A percentile compares a stretch with the other conserved stretches of the same genome.
These are phyloP conservation scores for Pungitius pungitius DNA, from an alignment of 2,113 vertebrate species.

Conservation along the genomic window DNA sequence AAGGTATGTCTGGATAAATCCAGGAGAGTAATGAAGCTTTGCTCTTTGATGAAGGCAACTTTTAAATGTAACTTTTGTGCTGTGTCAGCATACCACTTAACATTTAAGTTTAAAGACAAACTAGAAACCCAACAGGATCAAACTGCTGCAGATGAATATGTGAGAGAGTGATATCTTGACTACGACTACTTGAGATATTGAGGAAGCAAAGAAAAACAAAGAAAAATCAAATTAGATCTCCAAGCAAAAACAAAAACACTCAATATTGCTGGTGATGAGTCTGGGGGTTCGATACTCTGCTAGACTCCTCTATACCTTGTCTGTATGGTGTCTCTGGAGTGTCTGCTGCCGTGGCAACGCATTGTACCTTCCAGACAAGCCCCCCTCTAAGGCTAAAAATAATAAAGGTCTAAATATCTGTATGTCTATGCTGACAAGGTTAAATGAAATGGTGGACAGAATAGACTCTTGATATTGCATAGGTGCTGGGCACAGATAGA, in stretches of 20 bases:
- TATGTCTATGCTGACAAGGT: constrained; percentile 22
- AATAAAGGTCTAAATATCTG: constrained; percentile 53
- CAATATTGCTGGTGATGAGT: constrained; percentile 31
- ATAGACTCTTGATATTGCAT: neutral
- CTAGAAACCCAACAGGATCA: neutral
- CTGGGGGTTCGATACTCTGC: neutral
- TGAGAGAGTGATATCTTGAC: constrained; percentile 13
- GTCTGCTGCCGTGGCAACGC: constrained; percentile 70
- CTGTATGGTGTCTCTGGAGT: constrained; percentile 50
- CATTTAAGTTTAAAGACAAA: constrained; percentile 6
- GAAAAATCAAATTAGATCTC: constrained; percentile 40
- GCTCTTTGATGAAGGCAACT: neutral
- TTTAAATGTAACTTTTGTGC: constrained; percentile 9
- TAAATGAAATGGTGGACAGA: constrained; percentile 21
- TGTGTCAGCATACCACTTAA: neutral
- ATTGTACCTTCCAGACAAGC: constrained; percentile 27
- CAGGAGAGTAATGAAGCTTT: constrained; percentile 10
- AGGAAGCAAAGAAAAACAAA: constrained; percentile 5
- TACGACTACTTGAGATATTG: constrained; percentile 29
- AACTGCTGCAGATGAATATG: constrained; percentile 6
- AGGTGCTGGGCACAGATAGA: constrained; percentile 5
- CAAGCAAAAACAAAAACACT: constrained; percentile 12
- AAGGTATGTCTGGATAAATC: neutral
- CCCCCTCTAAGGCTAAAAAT: constrained; percentile 43
- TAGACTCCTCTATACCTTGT: constrained; percentile 23